Conservation (phyloP, 1,140 invertebrate genomes). For the Parapsyche elsis region DNA sequence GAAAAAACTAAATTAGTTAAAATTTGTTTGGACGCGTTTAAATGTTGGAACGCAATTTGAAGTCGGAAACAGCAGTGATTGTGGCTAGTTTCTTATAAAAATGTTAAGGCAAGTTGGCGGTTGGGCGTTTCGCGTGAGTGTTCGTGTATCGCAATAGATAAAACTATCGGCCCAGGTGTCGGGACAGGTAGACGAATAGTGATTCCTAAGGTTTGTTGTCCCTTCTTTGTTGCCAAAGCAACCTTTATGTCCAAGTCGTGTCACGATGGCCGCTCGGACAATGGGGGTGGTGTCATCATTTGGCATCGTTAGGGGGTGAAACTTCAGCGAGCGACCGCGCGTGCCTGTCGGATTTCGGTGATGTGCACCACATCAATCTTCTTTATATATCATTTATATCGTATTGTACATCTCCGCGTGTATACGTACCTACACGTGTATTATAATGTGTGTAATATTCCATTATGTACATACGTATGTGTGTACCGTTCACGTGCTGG, state of each 20-base stretch:
- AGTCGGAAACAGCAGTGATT: too few relatives aligned
- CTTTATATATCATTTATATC: conserved; percentile 22
- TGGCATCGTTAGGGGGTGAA: conserved; percentile 28
- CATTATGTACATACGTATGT: neutral
- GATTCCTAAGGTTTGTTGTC: conserved; percentile 55
- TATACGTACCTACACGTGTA: neutral
- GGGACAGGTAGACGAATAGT: conserved; percentile 44
- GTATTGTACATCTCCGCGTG: neutral
- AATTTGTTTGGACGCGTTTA: too few relatives aligned
- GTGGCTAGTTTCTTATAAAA: too few relatives aligned
- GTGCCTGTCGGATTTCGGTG: conserved; percentile 19
- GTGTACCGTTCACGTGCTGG: neutral
- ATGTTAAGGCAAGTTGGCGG: neutral
- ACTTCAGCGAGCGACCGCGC: conserved; percentile 16
- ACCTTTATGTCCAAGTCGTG: conserved; percentile 56
- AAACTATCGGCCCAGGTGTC: neutral
- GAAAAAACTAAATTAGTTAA: too few relatives aligned
- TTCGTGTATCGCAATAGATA: conserved; percentile 20
- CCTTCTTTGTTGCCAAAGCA: conserved; percentile 55
- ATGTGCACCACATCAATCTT: conserved; percentile 20
- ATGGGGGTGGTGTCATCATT: conserved; percentile 55
- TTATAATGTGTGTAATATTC: neutral
- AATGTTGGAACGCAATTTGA: too few relatives aligned
- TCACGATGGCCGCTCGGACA: conserved; percentile 52
- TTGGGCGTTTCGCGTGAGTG: neutral